Evolutionary conservation across 2,888 invertebrate genomes (phyloP).

Genomic region (Suillia variegata): DNA sequence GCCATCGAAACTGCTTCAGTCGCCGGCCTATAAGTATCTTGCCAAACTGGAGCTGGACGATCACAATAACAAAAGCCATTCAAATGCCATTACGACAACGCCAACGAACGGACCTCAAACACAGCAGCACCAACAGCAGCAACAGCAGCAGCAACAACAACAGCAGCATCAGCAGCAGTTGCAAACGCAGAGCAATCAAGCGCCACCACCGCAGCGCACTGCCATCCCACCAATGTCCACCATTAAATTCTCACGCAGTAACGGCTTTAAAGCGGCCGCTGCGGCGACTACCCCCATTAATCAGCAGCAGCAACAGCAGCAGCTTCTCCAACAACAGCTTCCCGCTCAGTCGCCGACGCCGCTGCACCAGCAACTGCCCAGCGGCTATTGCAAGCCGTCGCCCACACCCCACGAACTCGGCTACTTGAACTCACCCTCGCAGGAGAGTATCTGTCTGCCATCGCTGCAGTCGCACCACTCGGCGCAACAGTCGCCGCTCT

Average conservation of each 20-base stretch:
- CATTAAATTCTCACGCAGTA: slow-evolving; percentile 53
- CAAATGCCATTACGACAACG: slow-evolving; percentile 14
- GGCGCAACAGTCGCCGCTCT: slow-evolving; percentile 32
- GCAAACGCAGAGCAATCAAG: slow-evolving; percentile 19
- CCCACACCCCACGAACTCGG: slow-evolving; percentile 58
- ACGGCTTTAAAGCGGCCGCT: slow-evolving; percentile 44
- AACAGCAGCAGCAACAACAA: slow-evolving; percentile 6
- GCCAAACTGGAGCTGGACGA: slow-evolving; percentile 53
- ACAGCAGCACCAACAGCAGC: slow-evolving; percentile 23
- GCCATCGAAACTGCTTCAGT: slow-evolving; percentile 54
- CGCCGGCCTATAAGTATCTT: slow-evolving; percentile 58
- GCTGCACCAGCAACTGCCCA: slow-evolving; percentile 43
- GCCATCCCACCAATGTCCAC: slow-evolving; percentile 60
- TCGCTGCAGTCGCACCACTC: slow-evolving; percentile 31
- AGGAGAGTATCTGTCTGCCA: slow-evolving; percentile 45
- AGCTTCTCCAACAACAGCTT: slow-evolving; percentile 27
- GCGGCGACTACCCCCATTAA: slow-evolving; percentile 29
- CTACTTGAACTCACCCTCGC: slow-evolving; percentile 56
- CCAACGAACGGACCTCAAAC: neutral
- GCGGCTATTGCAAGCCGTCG: slow-evolving; percentile 60
- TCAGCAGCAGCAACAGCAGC: too few relatives aligned
- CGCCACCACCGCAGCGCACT: slow-evolving; percentile 45
- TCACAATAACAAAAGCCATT: slow-evolving; percentile 27
- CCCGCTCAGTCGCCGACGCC: slow-evolving; percentile 27
- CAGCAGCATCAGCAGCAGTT: slow-evolving; percentile 15